Conservation (phyloP, 2,797 vertebrate genomes). For the Galagoides demidoff region DNA sequence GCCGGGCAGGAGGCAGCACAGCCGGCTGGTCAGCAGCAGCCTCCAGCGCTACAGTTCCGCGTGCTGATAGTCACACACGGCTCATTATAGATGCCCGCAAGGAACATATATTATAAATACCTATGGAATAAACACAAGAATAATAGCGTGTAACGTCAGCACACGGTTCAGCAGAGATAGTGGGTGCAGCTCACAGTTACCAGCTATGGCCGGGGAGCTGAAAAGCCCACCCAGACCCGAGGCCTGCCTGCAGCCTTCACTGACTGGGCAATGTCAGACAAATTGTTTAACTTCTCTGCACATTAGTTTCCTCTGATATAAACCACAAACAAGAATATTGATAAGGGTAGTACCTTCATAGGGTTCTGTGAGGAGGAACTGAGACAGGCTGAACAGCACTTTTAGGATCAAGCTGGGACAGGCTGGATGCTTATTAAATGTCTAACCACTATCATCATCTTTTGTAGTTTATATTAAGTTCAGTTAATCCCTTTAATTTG, state of each 20-base stretch:
- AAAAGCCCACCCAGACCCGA: background rate
- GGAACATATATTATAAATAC: fast-evolving
- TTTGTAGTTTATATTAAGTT: background rate
- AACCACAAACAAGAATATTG: background rate
- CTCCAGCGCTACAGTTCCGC: background rate
- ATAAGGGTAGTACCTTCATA: fast-evolving
- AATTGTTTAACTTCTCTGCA: background rate
- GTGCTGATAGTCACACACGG: fast-evolving
- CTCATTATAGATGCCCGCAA: fast-evolving
- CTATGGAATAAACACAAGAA: fast-evolving
- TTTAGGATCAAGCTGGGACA: background rate
- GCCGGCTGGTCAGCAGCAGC: no score
- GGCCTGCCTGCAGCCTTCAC: no score
- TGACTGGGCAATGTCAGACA: fast-evolving
- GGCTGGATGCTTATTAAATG: fast-evolving
- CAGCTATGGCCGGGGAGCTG: fast-evolving
- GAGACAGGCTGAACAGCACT: background rate
- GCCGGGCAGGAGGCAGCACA: no score
- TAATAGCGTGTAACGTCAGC: fast-evolving
- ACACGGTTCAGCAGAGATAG: background rate
- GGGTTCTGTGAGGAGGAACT: background rate
- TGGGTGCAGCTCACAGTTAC: background rate
- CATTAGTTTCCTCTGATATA: background rate
- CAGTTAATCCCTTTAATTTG: fast-evolving
- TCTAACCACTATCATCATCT: fast-evolving